Evolutionary conservation across 2,888 invertebrate genomes (phyloP), one percentile per base, ranked within the genome.

Genomic region (Dioctria rufipes): DNA sequence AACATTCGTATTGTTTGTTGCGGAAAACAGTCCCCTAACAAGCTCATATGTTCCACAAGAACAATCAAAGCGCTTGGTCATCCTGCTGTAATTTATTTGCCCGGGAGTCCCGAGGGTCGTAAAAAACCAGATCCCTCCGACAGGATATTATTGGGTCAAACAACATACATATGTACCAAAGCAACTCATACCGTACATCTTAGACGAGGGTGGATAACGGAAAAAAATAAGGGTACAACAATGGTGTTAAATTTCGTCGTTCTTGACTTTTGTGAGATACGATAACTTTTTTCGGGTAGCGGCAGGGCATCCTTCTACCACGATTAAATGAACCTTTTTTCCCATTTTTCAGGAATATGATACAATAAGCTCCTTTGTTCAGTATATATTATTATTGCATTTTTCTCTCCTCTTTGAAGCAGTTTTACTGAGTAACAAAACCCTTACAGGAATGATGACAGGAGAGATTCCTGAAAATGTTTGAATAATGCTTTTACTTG

Each of bases 31-130:
- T 81, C 69, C 69, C 75, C 80, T 81, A 81, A 81, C 81, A 81
- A 81, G 81, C 81, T 81, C 81, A 81, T 81, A 75, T 81, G 75
- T 73, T 77, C 77, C 77, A 80, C 49, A 77, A 77, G 80, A 46
- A 81, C 81, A 81, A 81, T 81, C 81, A 67, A 81, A 80, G 80
- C 69, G 81, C 81, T 77, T 77, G 80, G 79, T 81, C 81, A 81
- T 81, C 80, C 77, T 67, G 66, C 69, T 65, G 81, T 80, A 79
- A 81, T 81, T 81, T 81, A 81, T 81, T 80, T 80, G 49, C 51
- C 81, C 49, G 63, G 49, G 77, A 77, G 77, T 77, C 77, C 77
- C 42, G 40, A 77, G 77, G 63, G 77, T 63, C 77, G 77, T 77
- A 77, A 77, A 77, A 63, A 77, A 61, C 11, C 46, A 63, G 77